Percentiles rank a stretch among this genome's conserved stretches.
phyloP scores from a whole-genome alignment of 2,113 vertebrate species.

The Colistium nudipinnis region DNA sequence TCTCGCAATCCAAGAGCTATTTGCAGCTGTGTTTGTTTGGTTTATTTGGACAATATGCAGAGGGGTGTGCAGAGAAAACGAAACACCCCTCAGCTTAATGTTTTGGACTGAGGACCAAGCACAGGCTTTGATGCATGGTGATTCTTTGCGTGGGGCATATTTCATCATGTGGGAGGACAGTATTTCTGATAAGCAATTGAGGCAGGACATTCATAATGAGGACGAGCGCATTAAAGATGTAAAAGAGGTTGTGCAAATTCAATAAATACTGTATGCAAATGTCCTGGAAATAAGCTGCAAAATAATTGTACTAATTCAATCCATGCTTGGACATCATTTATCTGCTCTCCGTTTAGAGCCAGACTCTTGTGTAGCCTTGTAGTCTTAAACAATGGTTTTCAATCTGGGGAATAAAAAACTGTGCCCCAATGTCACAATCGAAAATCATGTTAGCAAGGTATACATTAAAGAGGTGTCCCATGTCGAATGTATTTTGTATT shows the following conservation, averaged over 20 bases:
- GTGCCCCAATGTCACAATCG: background rate
- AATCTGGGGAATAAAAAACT: too few relatives aligned
- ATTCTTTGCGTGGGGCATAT: constrained; percentile 51
- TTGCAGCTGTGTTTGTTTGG: constrained; percentile 77
- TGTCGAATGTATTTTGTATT: too few relatives aligned
- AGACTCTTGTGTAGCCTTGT: background rate
- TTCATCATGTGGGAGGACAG: constrained; percentile 56
- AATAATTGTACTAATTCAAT: constrained; percentile 1
- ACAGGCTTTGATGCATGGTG: constrained; percentile 60
- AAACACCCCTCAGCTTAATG: constrained; percentile 64
- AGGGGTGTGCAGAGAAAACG: constrained; percentile 52
- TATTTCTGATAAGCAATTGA: constrained; percentile 41
- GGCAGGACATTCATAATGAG: constrained; percentile 33
- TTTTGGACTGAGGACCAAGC: constrained; percentile 59
- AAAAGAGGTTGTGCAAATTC: constrained; percentile 11
- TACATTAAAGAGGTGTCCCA: background rate
- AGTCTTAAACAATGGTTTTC: too few relatives aligned
- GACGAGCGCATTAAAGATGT: background rate
- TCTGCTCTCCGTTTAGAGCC: background rate
- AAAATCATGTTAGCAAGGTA: background rate
- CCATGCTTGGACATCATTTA: background rate
- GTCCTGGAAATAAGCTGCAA: background rate
- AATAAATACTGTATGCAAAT: constrained; percentile 5
- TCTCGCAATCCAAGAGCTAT: constrained; percentile 33
- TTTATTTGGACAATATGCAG: constrained; percentile 67